Percentiles rank a stretch among this genome's conserved stretches.
phyloP scores from a whole-genome alignment of 92 coral and sea anemone genomes.

The Epizoanthus rinbou region DNA sequence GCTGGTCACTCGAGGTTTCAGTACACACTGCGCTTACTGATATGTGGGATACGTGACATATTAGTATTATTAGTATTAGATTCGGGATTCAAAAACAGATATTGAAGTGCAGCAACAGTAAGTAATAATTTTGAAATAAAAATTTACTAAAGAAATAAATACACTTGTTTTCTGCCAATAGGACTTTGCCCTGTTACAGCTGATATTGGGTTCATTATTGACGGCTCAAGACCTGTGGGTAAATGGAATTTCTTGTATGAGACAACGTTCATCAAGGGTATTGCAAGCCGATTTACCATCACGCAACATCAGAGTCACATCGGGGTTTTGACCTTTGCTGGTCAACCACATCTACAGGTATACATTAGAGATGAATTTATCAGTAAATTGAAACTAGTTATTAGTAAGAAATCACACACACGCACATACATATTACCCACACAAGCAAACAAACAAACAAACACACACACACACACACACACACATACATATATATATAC shows the following conservation, averaged over 20 bases:
- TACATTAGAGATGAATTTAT: conserved; percentile 8
- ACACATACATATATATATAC: too few species aligned
- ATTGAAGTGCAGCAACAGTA: too few species aligned
- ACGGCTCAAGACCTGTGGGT: conserved; percentile 84
- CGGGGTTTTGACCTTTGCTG: conserved; percentile 80
- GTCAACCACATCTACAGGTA: conserved; percentile 55
- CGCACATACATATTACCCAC: too few species aligned
- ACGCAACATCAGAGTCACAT: conserved; percentile 83
- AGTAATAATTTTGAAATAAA: too few species aligned
- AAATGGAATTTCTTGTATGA: conserved; percentile 79
- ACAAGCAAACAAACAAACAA: too few species aligned
- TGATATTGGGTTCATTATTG: conserved; percentile 90
- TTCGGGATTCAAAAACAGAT: too few species aligned
- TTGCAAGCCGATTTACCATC: conserved; percentile 81
- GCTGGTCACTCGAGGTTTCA: too few species aligned
- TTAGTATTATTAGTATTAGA: too few species aligned
- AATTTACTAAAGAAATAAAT: not conserved
- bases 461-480: too few species aligned
- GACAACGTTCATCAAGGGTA: conserved; percentile 70
- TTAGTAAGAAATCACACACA: not conserved
- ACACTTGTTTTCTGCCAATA: conserved; percentile 46
- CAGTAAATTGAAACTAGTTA: not conserved
- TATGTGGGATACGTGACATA: too few species aligned
- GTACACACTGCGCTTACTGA: too few species aligned
- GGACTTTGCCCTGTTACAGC: conserved; percentile 77